These are phyloP conservation scores for Cygnus buccinator DNA, from an alignment of 2,113 vertebrate species.

Conservation along the genomic window DNA sequence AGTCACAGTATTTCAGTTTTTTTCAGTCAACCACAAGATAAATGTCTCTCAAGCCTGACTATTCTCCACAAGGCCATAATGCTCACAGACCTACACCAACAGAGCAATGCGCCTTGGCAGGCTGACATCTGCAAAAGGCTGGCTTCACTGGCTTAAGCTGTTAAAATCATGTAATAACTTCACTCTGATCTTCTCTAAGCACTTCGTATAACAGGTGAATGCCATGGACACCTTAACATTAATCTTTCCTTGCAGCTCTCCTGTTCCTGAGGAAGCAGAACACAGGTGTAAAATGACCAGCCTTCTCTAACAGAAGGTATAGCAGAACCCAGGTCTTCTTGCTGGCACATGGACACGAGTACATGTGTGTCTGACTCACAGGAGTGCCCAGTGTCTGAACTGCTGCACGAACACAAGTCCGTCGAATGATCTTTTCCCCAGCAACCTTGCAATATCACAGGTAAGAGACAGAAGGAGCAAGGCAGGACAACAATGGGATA, in stretches of 20 bases:
- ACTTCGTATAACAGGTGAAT: not conserved
- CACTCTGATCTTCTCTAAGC: not conserved
- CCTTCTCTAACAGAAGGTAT: not conserved
- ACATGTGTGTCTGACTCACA: not conserved
- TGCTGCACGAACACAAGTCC: not conserved
- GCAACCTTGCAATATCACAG: not conserved
- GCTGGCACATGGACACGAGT: not conserved
- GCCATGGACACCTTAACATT: not conserved
- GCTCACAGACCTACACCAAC: not conserved
- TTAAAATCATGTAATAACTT: not conserved
- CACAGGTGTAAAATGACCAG: not conserved
- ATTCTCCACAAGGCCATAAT: not conserved
- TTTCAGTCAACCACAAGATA: not conserved
- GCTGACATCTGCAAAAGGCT: not conserved
- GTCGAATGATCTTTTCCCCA: not conserved
- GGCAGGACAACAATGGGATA: not conserved
- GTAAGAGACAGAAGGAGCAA: not conserved
- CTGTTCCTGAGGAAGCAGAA: not conserved
- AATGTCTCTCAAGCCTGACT: not conserved
- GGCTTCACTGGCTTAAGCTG: not conserved
- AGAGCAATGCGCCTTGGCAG: not conserved
- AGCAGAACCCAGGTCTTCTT: not conserved
- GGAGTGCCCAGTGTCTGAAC: not conserved
- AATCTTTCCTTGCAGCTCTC: not conserved
- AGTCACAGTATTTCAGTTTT: not conserved